phyloP scores from a whole-genome alignment of 2,797 vertebrate species.

The Luscinia megarhynchos region DNA sequence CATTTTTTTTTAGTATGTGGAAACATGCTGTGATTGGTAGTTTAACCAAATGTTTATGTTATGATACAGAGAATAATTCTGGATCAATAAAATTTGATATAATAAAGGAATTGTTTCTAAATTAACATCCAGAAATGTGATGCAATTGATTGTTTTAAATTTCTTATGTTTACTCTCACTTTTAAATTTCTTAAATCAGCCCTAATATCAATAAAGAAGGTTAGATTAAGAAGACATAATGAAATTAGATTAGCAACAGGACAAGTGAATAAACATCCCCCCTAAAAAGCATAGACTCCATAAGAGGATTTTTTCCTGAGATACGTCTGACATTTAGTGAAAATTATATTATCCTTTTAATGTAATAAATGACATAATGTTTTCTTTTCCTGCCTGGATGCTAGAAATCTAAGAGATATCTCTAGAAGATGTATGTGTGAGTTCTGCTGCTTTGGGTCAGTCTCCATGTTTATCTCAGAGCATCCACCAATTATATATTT shows the following conservation, averaged over 20 bases:
- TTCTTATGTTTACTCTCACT: not conserved
- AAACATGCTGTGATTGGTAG: not conserved
- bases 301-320: constrained; percentile 3
- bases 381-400: not conserved
- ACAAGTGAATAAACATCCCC: not conserved
- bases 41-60: not conserved
- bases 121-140: not conserved
- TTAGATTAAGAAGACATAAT: not conserved
- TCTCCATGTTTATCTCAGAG: not conserved
- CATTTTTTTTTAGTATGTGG: not conserved
- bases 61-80: not conserved
- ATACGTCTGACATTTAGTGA: constrained; percentile 27
- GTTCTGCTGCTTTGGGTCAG: constrained; percentile 5
- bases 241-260: constrained; percentile 1
- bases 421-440: not conserved
- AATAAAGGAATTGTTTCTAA: not conserved
- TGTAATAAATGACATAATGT: constrained; percentile 4
- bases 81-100: not conserved
- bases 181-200: not conserved
- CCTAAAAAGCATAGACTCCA: not conserved
- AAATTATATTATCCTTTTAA: constrained; percentile 34
- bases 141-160: not conserved
- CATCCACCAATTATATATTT: not conserved
- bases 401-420: not conserved
- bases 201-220: not conserved